Evolutionary conservation across 2,797 vertebrate genomes (phyloP), one percentile per base, ranked within the genome.

Genomic region (Onychomys torridus): DNA sequence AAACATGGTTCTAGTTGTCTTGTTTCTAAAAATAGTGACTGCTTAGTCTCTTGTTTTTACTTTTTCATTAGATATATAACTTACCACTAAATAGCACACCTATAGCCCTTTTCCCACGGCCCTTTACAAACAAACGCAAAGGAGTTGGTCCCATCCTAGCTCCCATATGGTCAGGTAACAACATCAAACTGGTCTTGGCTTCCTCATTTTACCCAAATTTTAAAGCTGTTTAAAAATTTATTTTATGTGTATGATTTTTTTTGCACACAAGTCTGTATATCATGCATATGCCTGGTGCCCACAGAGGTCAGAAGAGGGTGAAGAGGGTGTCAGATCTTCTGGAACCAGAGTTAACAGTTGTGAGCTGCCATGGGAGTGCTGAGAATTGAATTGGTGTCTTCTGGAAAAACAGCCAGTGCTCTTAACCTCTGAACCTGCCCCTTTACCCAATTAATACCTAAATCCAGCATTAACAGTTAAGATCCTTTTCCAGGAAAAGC

Each of bases 21-120:
- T 97, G 29, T 69, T 92, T 94, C 59, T 96, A 97, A 92, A 96
- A 97, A 89, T 77, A 95, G 92, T 67, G 43, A 92, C 5, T 93
- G 61, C 49, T 79, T 88, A 87, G 61, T 61, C 17, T 25, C 57
- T 25, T 81, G 13, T 94, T 97, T 94, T 94, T 82, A 89, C 21
- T 95, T 63, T 67, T 32, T 77, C 84, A 69, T 65, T 93, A 76
- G 46, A 83, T 23, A 82, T 14, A 61, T 10, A 90, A 71, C 25
- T 76, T 95, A 76, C n/a, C n/a, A 88, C 23, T 16, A n/a, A 93
- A 94, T n/a, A 55, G 69, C 61, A 77, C 6, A 86, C 9, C 10
- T 59, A 61, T 59, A 93, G 49, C 25, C 23, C 52, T 81, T 91
- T 90, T 96, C 67, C 84, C 37, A 89, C 10, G 83, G 73, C 13